Evolutionary conservation across 2,113 vertebrate genomes (phyloP), one percentile per base, ranked within the genome.

Genomic region (Nanorana parkeri): DNA sequence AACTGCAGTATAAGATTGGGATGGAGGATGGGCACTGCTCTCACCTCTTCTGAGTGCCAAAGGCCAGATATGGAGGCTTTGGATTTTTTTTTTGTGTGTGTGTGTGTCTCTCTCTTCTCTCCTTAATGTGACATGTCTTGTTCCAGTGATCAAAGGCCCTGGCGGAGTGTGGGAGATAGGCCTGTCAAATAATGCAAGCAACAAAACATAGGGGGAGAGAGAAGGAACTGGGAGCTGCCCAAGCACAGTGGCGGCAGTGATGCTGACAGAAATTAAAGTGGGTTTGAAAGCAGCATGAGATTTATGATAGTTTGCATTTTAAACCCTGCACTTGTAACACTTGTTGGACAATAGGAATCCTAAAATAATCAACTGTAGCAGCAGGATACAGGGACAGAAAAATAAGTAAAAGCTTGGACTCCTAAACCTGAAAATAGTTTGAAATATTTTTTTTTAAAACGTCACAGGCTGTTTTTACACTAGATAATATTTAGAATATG

Each of bases 241-340:
- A 23, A 58, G 58, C 20, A 29, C 52, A 73, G 60, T 63, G 60
- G 60, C 92, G 91, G 88, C 85, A 90, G 91, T 87, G 89, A 91
- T 20, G 68, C 85, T 89, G 91, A 90, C 90, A 90, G 92, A 91
- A 92, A 92, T 93, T 92, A 93, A 93, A 93, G 92, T 91, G 92
- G 88, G 91, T 93, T 92, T 91, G 91, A 94, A 93, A 93, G 90
- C 90, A 92, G 89, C 81, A 51, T 90, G 89, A 88, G 83, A 91
- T 92, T 93, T 91, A 91, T 89, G 91, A 90, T 91, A 84, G 87
- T 87, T 90, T 87, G 86, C 86, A 82, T 91, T n/a, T 91, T 94
- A 92, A 90, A 88, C 87, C 89, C 17, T 86, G 88, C 89, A 90
- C 87, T 90, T 93, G 89, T 91, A 91, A 92, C 92, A 92, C 77